These are phyloP conservation scores for Volucella bombylans DNA, from an alignment of 2,888 invertebrate genomes.

Conservation along the genomic window DNA sequence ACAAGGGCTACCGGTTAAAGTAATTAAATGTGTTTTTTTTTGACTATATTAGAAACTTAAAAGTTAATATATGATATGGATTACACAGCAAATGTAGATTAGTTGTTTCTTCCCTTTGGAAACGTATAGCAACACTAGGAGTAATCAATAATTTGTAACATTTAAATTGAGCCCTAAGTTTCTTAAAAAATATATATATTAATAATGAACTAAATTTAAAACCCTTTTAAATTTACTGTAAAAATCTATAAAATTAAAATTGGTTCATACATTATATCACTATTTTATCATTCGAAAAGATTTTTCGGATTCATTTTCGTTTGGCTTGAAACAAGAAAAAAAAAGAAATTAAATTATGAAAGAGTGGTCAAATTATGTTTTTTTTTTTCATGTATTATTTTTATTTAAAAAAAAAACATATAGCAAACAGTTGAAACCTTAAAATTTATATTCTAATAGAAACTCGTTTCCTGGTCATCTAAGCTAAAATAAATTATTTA, in stretches of 20 bases:
- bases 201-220: constrained; percentile 27
- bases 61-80: background rate
- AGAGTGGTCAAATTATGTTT: constrained; percentile 34
- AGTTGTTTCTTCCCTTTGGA: constrained; percentile 1
- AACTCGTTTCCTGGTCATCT: background rate
- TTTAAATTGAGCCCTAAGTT: constrained; percentile 77
- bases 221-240: constrained; percentile 44
- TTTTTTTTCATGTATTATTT: background rate
- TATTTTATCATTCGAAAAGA: constrained; percentile 44
- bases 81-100: constrained; percentile 15
- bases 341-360: background rate
- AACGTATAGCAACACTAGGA: constrained; percentile 31
- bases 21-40: background rate
- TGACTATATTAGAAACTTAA: background rate
- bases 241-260: constrained; percentile 32
- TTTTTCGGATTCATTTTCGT: constrained; percentile 31
- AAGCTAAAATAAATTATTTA: background rate
- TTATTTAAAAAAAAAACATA: background rate
- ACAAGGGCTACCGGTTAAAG: background rate
- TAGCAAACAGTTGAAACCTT: constrained; percentile 27
- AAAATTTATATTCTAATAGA: too few species aligned
- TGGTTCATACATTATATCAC: constrained; percentile 27
- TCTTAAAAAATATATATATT: constrained; percentile 54
- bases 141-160: constrained; percentile 71
- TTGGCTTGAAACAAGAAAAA: constrained; percentile 48